Percentiles rank a stretch among this genome's conserved stretches.
These are phyloP conservation scores for Butorides virescens DNA, from an alignment of 2,113 vertebrate species.

Conservation along the genomic window DNA sequence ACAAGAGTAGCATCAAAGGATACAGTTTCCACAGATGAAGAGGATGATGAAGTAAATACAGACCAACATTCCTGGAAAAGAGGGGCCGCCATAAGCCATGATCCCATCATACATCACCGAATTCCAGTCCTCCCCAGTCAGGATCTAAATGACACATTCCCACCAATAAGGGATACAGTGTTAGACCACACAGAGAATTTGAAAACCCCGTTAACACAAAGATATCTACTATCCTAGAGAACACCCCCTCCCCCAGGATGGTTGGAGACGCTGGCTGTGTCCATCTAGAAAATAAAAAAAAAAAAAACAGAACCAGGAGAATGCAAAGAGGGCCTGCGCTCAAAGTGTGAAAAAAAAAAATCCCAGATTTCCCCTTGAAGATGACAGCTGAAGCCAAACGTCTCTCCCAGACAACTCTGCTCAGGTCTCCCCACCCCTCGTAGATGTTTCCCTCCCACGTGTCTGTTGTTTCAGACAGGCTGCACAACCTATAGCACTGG, in stretches of 20 bases:
- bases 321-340: background rate
- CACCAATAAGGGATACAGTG: constrained; percentile 79
- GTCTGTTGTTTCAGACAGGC: background rate
- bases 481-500: background rate
- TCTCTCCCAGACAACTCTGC: background rate
- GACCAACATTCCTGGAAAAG: constrained; percentile 99
- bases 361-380: background rate
- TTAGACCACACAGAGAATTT: constrained; percentile 76
- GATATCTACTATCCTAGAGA: background rate
- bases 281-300: background rate
- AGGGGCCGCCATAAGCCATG: constrained; percentile 97
- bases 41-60: constrained; percentile 99
- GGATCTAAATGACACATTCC: constrained; percentile 89
- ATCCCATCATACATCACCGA: constrained; percentile 99
- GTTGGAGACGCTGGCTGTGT: background rate
- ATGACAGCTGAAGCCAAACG: background rate
- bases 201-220: constrained; percentile 47
- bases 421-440: background rate
- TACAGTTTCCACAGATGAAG: constrained; percentile 99
- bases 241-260: background rate
- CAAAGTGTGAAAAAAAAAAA: background rate
- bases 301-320: background rate
- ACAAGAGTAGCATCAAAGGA: constrained; percentile 79
- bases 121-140: constrained; percentile 99
- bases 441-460: background rate